These are phyloP conservation scores for Amazona finschi DNA, from an alignment of 2,797 vertebrate species.

Conservation along the genomic window DNA sequence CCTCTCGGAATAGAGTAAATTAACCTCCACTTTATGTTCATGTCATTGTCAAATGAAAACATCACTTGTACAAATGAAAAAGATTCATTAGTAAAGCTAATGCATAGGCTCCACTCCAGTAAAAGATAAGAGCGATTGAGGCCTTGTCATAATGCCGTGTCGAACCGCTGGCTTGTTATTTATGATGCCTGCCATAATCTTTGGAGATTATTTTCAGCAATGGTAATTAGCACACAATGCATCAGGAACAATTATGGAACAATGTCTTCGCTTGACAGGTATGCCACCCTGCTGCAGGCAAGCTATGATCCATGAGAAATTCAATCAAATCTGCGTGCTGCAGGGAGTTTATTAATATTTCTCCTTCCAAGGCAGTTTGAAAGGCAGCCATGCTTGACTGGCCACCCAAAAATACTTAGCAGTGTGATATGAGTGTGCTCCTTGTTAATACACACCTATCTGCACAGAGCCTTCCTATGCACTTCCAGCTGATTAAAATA, in stretches of 20 bases:
- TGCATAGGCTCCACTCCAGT: slow-evolving; percentile 71
- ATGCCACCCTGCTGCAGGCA: slow-evolving; percentile 61
- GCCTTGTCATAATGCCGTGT: slow-evolving; percentile 76
- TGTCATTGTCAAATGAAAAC: slow-evolving; percentile 85
- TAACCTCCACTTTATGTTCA: slow-evolving; percentile 83
- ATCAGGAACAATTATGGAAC: slow-evolving; percentile 79
- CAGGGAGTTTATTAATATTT: slow-evolving; percentile 77
- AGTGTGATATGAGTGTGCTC: slow-evolving; percentile 30
- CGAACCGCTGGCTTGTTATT: slow-evolving; percentile 73
- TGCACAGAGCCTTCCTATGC: slow-evolving; percentile 60
- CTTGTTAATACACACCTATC: slow-evolving; percentile 55
- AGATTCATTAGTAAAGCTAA: slow-evolving; percentile 82
- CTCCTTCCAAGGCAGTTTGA: slow-evolving; percentile 72
- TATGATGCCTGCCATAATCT: slow-evolving; percentile 83
- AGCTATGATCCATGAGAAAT: slow-evolving; percentile 75
- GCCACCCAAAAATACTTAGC: slow-evolving; percentile 62
- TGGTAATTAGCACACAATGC: slow-evolving; percentile 82
- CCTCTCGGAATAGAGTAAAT: slow-evolving; percentile 81
- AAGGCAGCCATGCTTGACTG: slow-evolving; percentile 49
- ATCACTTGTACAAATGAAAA: slow-evolving; percentile 81
- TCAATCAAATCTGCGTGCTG: slow-evolving; percentile 73
- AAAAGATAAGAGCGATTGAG: slow-evolving; percentile 77
- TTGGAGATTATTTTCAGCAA: slow-evolving; percentile 82
- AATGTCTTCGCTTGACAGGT: slow-evolving; percentile 74
- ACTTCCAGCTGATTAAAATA: slow-evolving; percentile 54